Evolutionary conservation across 2,888 invertebrate species (phyloP).

Genomic region (Digitonthophagus gazella): DNA sequence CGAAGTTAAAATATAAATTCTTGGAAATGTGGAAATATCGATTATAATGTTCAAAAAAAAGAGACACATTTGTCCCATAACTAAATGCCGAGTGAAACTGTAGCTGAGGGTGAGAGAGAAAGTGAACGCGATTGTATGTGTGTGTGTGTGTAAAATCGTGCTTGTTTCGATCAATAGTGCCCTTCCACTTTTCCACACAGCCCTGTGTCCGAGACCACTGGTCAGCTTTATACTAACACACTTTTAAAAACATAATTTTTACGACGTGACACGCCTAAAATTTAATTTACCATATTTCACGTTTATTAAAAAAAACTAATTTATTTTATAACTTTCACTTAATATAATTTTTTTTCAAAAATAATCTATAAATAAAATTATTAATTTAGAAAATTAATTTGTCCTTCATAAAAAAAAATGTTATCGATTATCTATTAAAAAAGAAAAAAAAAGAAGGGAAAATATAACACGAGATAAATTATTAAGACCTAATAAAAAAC

Average conservation of each 20-base stretch:
- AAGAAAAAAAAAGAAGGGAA: not conserved
- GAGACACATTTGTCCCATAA: not conserved
- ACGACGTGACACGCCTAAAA: not conserved
- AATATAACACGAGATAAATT: slow-evolving; percentile 6
- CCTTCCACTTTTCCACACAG: not conserved
- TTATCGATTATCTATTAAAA: slow-evolving; percentile 4
- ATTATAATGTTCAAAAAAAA: not conserved
- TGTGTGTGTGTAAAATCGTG: not conserved
- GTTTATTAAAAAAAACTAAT: too few relatives aligned
- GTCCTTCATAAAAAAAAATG: not conserved
- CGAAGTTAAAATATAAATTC: not conserved
- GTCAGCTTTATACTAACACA: not conserved
- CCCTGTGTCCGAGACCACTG: not conserved
- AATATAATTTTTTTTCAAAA: not conserved
- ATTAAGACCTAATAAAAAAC: slow-evolving; percentile 1
- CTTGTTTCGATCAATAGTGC: not conserved
- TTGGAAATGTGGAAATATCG: not conserved
- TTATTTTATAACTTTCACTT: too few relatives aligned
- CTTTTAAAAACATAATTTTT: not conserved
- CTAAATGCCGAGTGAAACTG: not conserved
- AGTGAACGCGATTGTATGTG: not conserved
- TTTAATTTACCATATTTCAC: not conserved
- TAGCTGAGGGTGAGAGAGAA: not conserved
- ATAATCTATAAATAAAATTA: not conserved
- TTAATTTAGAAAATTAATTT: not conserved